Evolutionary conservation across 1,140 invertebrate species (phyloP).

Genomic region (Drosophila yakuba): DNA sequence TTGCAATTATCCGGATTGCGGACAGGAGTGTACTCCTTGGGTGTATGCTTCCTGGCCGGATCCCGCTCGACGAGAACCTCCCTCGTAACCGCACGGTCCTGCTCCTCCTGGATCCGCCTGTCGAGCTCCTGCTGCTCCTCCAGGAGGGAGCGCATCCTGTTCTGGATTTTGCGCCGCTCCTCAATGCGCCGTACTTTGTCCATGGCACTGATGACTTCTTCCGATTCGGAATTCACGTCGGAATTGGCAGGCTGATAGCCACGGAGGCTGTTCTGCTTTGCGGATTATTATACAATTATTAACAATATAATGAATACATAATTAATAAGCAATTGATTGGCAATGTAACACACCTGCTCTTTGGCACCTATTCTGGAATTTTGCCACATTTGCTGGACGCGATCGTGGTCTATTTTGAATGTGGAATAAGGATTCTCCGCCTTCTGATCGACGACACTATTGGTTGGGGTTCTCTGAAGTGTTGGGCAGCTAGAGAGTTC

Average conservation of each 20-base stretch:
- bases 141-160: neutral
- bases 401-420: neutral
- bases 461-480: neutral
- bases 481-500: neutral
- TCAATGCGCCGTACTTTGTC: neutral
- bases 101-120: neutral
- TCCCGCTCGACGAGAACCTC: neutral
- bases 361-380: neutral
- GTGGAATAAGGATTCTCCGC: neutral
- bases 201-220: neutral
- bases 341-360: neutral
- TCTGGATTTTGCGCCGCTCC: constrained; percentile 8
- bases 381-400: constrained; percentile 1
- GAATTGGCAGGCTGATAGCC: constrained; percentile 1
- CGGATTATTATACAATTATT: neutral
- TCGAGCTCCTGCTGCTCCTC: neutral
- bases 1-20: neutral
- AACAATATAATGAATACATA: neutral
- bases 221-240: neutral
- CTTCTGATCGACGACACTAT: neutral
- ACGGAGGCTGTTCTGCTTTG: constrained; percentile 1
- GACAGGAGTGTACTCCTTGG: neutral
- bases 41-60: neutral
- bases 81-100: neutral
- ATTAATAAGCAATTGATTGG: neutral